These are phyloP conservation scores for Tokudaia tokunoshimensis DNA, from an alignment of 2,797 vertebrate species.

Conservation along the genomic window DNA sequence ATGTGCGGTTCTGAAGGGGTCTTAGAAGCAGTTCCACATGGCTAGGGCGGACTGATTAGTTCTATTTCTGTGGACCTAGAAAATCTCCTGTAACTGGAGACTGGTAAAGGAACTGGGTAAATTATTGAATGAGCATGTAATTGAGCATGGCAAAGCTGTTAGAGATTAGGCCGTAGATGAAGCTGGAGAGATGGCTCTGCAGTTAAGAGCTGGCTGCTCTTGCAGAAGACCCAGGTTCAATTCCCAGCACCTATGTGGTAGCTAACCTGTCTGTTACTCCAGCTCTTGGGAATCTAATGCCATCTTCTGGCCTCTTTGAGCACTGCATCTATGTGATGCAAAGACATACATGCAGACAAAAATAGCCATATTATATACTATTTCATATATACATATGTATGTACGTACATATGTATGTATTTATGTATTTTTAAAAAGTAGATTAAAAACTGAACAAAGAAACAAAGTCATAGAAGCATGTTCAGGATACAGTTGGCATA, in stretches of 20 bases:
- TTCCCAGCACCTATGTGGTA: background rate
- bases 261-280: background rate
- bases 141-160: constrained; percentile 35
- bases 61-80: background rate
- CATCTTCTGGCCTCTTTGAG: background rate
- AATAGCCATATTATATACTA: background rate
- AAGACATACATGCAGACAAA: background rate
- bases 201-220: background rate
- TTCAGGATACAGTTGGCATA: constrained; percentile 5
- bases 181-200: background rate
- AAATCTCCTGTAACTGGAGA: background rate
- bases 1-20: background rate
- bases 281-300: background rate
- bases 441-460: background rate
- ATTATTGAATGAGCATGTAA: background rate
- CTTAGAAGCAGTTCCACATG: background rate
- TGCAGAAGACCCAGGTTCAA: background rate
- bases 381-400: background rate
- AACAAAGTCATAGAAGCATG: background rate
- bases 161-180: background rate
- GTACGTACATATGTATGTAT: background rate
- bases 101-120: constrained; percentile 46
- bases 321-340: background rate
- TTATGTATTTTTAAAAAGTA: background rate
- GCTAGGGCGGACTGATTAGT: background rate